Evolutionary conservation across 2,888 invertebrate genomes (phyloP), one percentile per base, ranked within the genome.

Genomic region (Charanyca ferruginea): DNA sequence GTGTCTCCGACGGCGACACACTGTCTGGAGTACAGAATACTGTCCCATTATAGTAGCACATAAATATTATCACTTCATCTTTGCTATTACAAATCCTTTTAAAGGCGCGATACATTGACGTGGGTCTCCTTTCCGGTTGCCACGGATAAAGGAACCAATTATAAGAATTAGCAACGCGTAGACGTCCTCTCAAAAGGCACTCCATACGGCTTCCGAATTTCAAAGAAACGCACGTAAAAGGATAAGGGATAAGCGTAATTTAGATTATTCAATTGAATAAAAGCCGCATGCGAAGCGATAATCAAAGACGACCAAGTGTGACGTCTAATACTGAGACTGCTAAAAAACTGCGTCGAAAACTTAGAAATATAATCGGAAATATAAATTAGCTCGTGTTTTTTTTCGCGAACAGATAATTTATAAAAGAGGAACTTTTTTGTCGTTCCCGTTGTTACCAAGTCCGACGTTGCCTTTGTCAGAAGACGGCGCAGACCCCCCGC

Each of bases 111-210:
- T 86, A 77, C 87, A 73, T 82, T 92, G 93, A 93, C 89, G 92
- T 91, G 91, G 94, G 93, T 93, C 91, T 83, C 83, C 91, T 94
- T 94, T 94, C 94, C 94, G 94, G 93, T 92, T 85, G 84, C 81
- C 68, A 62, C 77, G 79, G 86, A 94, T 93, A 93, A 93, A 92
- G 82, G 88, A 90, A 86, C 90, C 94, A 94, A 95, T 95, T 94
- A 94, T 94, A 87, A 91, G 91, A 90, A 90, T 90, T 90, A 90
- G 86, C 82, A 85, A 87, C 88, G 85, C 84, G 83, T 83, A 82
- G 86, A 80, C 57, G 18, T 64, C 66, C 83, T 86, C 87, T 89
- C 86, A 88, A 90, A 90, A 88, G 85, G 87, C 86, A 83, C 85
- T 88, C 85, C 86, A 90, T 83, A 82, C 86, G 84, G 91, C 95